phyloP scores from a whole-genome alignment of 2,888 invertebrate genomes.

The Cerastis rubricosa region DNA sequence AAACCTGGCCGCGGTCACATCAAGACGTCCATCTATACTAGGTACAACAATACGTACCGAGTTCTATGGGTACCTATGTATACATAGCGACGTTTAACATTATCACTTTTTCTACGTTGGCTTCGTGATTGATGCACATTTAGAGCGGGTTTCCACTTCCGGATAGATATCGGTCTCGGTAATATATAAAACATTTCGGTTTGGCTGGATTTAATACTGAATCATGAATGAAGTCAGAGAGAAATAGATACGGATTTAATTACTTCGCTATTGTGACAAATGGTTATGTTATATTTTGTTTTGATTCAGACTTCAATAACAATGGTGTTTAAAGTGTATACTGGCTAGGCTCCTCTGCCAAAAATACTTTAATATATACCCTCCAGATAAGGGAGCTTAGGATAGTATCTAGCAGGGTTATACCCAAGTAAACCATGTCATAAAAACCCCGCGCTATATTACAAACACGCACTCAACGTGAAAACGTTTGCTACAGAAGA shows the following conservation, averaged over 20 bases:
- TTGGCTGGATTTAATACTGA: conserved; percentile 39
- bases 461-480: conserved; percentile 26
- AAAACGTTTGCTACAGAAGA: conserved; percentile 26
- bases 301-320: not conserved
- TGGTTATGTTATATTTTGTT: conserved; percentile 1
- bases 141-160: conserved; percentile 36
- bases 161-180: conserved; percentile 46
- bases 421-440: conserved; percentile 41
- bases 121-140: conserved; percentile 61
- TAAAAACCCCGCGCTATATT: conserved; percentile 45
- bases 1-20: too few species aligned
- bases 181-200: conserved; percentile 53
- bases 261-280: conserved; percentile 34
- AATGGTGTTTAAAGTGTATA: not conserved
- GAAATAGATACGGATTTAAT: conserved; percentile 51
- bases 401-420: conserved; percentile 22
- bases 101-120: conserved; percentile 44
- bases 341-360: not conserved
- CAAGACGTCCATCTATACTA: not conserved
- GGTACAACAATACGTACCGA: not conserved
- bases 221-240: conserved; percentile 44
- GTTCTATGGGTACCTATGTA: not conserved
- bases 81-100: conserved; percentile 16
- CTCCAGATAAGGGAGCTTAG: conserved; percentile 22
- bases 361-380: conserved; percentile 34